Evolutionary conservation across 92 coral and sea anemone genomes (phyloP), one percentile per base, ranked within the genome.

Genomic region (Zoanthus sansibaricus): DNA sequence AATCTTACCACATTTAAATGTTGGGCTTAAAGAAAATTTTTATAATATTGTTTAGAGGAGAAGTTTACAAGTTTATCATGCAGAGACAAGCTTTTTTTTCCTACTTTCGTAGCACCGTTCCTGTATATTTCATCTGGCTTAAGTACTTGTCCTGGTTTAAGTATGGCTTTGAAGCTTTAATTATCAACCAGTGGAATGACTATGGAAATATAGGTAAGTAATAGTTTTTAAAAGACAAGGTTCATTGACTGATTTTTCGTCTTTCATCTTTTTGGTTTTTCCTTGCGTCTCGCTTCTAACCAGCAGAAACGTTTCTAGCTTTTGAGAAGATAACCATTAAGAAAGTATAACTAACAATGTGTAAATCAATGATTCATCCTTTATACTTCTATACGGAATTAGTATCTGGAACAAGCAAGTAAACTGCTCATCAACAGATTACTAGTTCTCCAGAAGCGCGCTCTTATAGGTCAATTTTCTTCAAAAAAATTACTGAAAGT

Each of bases 161-260:
- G 52, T 88, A 82, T 20, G 91, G 82, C 18, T 88, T 88, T 62
- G 91, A 88, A 74, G 80, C 84, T 66, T 7, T 88, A 25, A 74
- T 82, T 79, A 88, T 88, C 55, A 88, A 88, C 72, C 91, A 88
- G 78, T 88, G 91, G 91, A 66, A 82, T 10, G 91, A 75, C 31
- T 88, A 87, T 47, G 67, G 80, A 13, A 10, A n/a, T 52, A 49
- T 76, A 76, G 80, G 80, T 76, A 13, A 21, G 72, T 20, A 5
- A 5, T 18, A 21, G 3, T 30, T 25, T 9, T 13, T 59, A 1
- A 5, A 15, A 54, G 16, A 54, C 3, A 54, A 6, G 12, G 12
- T 54, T 3, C 11, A 54, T 54, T 54, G 59, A 54, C 1, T 3
- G 59, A 7, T 7, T 54, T 54, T 3, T 54, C 59, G 3, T 15